Evolutionary conservation across 2,797 vertebrate genomes (phyloP), one percentile per base, ranked within the genome.

Genomic region (Anguilla pacifica): DNA sequence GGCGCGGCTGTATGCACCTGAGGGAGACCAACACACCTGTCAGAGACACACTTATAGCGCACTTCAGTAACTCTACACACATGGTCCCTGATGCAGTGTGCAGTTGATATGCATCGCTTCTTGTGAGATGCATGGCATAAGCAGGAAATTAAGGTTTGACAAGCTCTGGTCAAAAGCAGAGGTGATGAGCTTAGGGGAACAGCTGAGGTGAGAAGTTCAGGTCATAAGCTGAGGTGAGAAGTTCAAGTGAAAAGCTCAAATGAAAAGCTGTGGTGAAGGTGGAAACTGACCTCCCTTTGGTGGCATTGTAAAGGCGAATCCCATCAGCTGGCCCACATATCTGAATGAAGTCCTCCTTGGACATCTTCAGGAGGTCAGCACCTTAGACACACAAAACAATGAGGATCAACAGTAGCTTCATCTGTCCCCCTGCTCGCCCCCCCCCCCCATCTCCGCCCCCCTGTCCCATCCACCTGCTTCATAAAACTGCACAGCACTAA

Each of bases 291-390:
- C 98, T 97, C 95, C 97, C 97, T 95, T 98, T 98, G 94, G 99
- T 96, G 46, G 97, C 96, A 84, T 99, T 99, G 89, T 97, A 99
- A 90, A 99, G 97, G 39, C 98, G 97, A 93, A 99, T 99, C 43
- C 98, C 98, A 49, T 99, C 98, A 49, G 98, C 97, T 31, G 98
- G 97, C 22, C 98, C 98, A 89, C 98, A 99, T 92, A 99, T 97
- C 95, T 99, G 98, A 90, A 99, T 96, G 94, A 99, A 94, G 89
- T 99, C 98, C 22, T 99, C 97, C 91, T 96, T 96, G 91, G 96
- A 97, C 97, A 99, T 98, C 93, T 97, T 98, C 93, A 99, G 91
- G 92, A 99, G 95, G 93, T 99, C 98, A 9, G 97, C 96, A 92
- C 98, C 98, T 99, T 91, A n/a, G 91, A 91, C 79, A 88, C 53